These are phyloP conservation scores for Bombus sylvicola DNA, from an alignment of 1,140 invertebrate genomes.

Conservation along the genomic window DNA sequence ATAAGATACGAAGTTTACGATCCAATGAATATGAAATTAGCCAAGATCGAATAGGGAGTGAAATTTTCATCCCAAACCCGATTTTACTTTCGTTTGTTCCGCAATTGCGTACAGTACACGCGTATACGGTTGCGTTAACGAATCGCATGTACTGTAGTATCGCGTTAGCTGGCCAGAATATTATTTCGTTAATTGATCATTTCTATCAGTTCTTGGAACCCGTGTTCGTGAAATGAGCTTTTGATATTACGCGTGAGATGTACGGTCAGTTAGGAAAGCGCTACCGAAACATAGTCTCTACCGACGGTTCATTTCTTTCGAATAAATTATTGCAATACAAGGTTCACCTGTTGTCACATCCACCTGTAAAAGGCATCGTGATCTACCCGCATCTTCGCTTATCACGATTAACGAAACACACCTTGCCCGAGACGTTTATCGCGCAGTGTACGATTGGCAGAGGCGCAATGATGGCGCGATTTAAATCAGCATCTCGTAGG, in stretches of 20 bases:
- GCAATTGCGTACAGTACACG: not conserved
- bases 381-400: constrained; percentile 33
- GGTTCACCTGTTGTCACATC: constrained; percentile 36
- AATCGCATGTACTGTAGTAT: not conserved
- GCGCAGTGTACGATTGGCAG: not conserved
- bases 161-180: too few species aligned
- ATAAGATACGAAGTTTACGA: not conserved
- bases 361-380: constrained; percentile 1
- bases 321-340: not conserved
- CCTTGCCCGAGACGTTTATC: constrained; percentile 10
- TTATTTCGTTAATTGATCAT: too few species aligned
- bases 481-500: constrained; percentile 21
- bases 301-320: not conserved
- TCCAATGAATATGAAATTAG: not conserved
- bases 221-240: too few species aligned
- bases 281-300: not conserved
- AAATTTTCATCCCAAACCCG: not conserved
- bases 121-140: not conserved
- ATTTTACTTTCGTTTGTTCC: not conserved
- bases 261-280: too few species aligned
- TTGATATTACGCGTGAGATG: too few species aligned
- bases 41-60: not conserved
- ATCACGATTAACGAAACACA: constrained; percentile 54
- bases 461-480: constrained; percentile 6
- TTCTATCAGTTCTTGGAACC: too few species aligned